These are phyloP conservation scores for Halocynthia roretzi DNA, from an alignment of 23 tunicate species.

Conservation along the genomic window DNA sequence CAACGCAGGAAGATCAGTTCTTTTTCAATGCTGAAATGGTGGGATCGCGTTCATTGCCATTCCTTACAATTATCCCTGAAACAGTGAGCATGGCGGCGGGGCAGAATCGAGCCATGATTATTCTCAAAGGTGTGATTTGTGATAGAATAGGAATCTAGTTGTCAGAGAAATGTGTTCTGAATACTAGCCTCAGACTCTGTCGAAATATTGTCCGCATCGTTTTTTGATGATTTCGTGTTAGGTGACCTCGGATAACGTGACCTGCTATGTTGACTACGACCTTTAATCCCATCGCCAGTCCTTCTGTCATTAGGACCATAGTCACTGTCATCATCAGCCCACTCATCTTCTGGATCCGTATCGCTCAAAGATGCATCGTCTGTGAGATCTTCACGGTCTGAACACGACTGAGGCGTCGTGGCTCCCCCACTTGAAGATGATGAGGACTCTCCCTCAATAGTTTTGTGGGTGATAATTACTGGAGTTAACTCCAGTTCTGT, in stretches of 20 bases:
- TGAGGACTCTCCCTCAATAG: neutral
- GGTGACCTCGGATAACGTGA: neutral
- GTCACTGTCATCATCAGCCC: constrained; percentile 41
- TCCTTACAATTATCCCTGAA: no score
- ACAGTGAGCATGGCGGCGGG: no score
- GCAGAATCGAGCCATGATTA: no score
- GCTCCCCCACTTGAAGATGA: constrained; percentile 7
- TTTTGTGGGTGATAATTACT: neutral
- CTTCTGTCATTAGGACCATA: neutral
- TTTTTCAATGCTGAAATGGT: no score
- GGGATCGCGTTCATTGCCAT: no score
- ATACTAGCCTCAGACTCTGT: neutral
- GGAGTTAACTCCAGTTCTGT: neutral
- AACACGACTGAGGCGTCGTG: constrained; percentile 12
- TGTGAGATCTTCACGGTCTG: neutral
- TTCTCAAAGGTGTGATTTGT: no score
- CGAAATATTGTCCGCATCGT: neutral
- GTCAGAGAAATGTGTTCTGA: constrained; percentile 6
- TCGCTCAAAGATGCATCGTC: constrained; percentile 21
- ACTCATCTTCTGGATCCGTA: constrained; percentile 17
- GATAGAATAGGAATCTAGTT: no score
- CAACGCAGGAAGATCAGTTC: no score
- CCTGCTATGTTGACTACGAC: neutral
- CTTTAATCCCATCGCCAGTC: neutral
- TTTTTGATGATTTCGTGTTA: neutral